A percentile compares a stretch with the other conserved stretches of the same genome.
phyloP scores from a whole-genome alignment of 2,113 vertebrate species.

The Corythaixoides concolor region DNA sequence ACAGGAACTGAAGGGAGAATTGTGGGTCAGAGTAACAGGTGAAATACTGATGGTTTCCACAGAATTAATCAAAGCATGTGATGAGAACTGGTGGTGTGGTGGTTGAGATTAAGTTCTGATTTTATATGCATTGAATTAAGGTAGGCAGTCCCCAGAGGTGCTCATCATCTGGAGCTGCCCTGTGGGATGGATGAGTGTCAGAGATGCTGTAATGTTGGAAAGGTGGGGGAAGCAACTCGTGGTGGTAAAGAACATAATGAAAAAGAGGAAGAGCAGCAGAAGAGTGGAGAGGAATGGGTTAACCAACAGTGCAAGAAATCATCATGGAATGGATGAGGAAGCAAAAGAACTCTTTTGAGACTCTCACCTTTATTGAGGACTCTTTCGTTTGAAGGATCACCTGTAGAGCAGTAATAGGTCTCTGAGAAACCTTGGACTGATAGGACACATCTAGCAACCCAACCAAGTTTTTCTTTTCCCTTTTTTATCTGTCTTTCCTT shows the following conservation, averaged over 20 bases:
- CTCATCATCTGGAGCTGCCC: background rate
- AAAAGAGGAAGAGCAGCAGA: background rate
- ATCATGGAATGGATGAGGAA: background rate
- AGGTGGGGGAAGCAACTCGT: background rate
- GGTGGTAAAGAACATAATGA: background rate
- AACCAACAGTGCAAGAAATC: background rate
- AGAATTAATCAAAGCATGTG: background rate
- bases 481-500: background rate
- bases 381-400: background rate
- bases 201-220: background rate
- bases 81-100: background rate
- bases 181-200: background rate
- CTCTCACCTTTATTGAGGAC: background rate
- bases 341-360: background rate
- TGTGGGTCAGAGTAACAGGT: background rate
- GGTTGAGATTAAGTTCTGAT: background rate
- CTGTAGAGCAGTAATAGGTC: background rate
- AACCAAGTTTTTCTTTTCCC: background rate
- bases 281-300: background rate
- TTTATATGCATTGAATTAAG: background rate
- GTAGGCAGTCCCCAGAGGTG: background rate
- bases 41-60: background rate
- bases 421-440: background rate
- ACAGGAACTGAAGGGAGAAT: background rate
- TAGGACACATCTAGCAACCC: background rate